Base-by-base conservation (phyloP, 1,140 invertebrate genomes). In the Ceratina japonica region DNA sequence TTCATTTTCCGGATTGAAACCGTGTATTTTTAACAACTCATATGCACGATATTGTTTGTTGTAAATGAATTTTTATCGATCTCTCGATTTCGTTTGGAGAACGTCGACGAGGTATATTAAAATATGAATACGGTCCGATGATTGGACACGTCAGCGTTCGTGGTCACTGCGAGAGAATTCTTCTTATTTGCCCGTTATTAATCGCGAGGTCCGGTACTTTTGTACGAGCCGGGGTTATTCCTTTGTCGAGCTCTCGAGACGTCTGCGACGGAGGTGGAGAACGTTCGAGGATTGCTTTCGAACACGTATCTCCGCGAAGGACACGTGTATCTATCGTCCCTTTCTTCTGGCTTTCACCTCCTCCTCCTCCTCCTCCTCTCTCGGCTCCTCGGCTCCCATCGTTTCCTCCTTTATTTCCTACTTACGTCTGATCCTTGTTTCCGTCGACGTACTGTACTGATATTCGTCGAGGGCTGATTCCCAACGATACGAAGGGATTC, bases 381-480 rank as follows among this genome's bases (percentile, higher is more conserved):
- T n/a, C n/a, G n/a, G n/a, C n/a, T n/a, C 22, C n/a, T 2, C 8
- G 44, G 5, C 37, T 44, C 10, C 37, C 37, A 44, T 44, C 37
- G 37, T 10, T 49, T 65, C 24, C 51, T 18, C 73, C 51, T 84
- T 84, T 84, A 81, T 84, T 84, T 73, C 58, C 78, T 68, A 61
- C 83, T 76, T 69, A 75, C 73, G 72, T 83, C 79, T 74, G 78
- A 83, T 83, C 63, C 73, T 80, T 80, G 82, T 84, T 78, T 80
- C 82, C 65, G 73, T 72, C 72, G 70, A 81, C 82, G 65, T 75
- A 79, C 82, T 49, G 13, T 27, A 22, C 62, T 16, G 65, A 63
- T 64, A 78, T 63, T 69, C 75, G 22, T 20, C 49, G 18, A 22
- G 70, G 59, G 66, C 24, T 56, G 75, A 78, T 72, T 56, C 75